A percentile compares a stretch with the other conserved stretches of the same genome.
phyloP scores from a whole-genome alignment of 2,888 invertebrate species.

The Apodemia mormo region DNA sequence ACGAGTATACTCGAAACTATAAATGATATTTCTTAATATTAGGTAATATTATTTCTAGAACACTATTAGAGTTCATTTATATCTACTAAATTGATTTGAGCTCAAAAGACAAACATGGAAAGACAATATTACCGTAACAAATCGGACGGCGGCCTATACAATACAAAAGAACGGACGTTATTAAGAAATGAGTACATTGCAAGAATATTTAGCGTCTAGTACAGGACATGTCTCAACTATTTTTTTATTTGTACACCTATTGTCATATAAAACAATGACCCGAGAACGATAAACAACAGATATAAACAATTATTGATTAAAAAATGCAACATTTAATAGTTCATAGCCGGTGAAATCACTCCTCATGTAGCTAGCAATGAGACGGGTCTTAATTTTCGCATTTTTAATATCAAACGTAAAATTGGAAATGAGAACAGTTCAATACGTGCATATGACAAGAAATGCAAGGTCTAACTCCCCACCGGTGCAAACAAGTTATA shows the following conservation, averaged over 20 bases:
- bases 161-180: conserved; percentile 16
- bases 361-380: conserved; percentile 49
- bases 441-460: conserved; percentile 47
- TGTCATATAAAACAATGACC: conserved; percentile 60
- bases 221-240: conserved; percentile 61
- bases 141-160: conserved; percentile 5
- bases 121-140: not conserved
- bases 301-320: conserved; percentile 59
- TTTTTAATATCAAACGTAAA: conserved; percentile 49
- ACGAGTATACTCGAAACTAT: no score
- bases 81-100: not conserved
- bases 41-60: no score
- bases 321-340: conserved; percentile 55
- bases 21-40: no score
- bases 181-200: conserved; percentile 3
- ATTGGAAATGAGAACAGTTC: conserved; percentile 45
- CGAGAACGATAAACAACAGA: conserved; percentile 59
- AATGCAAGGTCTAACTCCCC: conserved; percentile 46
- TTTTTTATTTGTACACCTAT: conserved; percentile 49
- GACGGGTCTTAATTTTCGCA: conserved; percentile 47
- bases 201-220: conserved; percentile 19
- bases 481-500: conserved; percentile 46
- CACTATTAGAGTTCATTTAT: not conserved
- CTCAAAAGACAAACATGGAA: not conserved
- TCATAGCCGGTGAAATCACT: conserved; percentile 45